Evolutionary conservation across 2,113 vertebrate species (phyloP).

Genomic region (Thinocorus orbignyianus): DNA sequence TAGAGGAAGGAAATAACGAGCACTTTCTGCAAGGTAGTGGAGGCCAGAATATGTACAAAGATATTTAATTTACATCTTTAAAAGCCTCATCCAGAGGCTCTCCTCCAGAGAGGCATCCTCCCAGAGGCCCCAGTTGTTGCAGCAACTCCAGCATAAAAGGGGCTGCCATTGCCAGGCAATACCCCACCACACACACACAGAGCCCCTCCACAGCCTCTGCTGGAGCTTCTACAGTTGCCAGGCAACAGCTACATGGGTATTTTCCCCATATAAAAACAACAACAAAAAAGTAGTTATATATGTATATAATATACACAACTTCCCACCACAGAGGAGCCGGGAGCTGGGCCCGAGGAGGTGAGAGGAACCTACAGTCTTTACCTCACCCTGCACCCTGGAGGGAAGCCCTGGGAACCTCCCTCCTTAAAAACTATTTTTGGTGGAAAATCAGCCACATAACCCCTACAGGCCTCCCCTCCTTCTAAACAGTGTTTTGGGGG

Average conservation of each 20-base stretch:
- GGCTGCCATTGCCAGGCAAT: conserved; percentile 12
- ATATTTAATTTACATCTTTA: background rate
- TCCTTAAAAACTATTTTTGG: background rate
- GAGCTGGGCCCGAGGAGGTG: background rate
- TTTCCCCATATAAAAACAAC: background rate
- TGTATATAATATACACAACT: rapidly evolving
- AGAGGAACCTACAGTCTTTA: rapidly evolving
- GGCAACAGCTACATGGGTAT: background rate
- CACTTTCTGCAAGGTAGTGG: background rate
- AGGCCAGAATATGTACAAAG: background rate
- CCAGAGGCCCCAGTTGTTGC: rapidly evolving
- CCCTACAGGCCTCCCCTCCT: background rate
- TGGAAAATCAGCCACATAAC: background rate
- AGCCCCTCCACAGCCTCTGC: background rate
- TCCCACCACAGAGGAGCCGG: background rate
- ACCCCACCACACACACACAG: background rate
- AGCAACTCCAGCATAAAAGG: background rate
- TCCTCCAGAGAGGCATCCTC: background rate
- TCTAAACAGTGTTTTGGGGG: rapidly evolving
- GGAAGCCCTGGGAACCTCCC: background rate
- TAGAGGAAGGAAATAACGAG: background rate
- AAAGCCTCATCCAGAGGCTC: background rate
- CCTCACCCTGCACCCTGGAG: background rate
- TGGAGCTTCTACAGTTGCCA: conserved; percentile 40
- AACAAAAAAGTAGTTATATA: background rate